A percentile compares a stretch with the other conserved stretches of the same genome.
Evolutionary conservation across 2,797 vertebrate genomes (phyloP).

Genomic region (Liparis tanakae): DNA sequence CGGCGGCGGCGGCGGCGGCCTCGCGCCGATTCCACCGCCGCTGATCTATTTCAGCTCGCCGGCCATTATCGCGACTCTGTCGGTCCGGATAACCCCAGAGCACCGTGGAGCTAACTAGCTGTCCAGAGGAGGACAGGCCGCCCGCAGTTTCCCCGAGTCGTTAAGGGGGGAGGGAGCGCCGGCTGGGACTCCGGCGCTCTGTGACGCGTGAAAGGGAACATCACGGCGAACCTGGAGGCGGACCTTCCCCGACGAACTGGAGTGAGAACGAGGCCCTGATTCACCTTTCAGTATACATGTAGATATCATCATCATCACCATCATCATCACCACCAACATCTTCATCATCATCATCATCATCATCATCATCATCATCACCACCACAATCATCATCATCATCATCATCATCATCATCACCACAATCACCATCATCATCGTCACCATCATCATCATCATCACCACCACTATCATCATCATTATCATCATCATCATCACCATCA

Average conservation of each 20-base stretch:
- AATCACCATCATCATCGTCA: no score
- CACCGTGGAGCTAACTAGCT: conserved; percentile 25
- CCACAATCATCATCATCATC: no score
- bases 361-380: no score
- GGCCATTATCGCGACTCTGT: conserved; percentile 51
- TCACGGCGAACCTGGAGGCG: background rate
- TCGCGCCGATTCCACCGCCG: conserved; percentile 46
- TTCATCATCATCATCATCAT: no score
- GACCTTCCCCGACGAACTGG: background rate
- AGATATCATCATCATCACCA: no score
- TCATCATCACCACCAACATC: no score
- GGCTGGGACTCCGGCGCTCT: conserved; percentile 17
- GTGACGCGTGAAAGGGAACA: background rate
- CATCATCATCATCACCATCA: no score
- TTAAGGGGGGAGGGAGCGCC: conserved; percentile 10
- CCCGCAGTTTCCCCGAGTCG: background rate
- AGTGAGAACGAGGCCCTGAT: no score
- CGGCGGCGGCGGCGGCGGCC: conserved; percentile 24
- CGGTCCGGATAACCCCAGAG: conserved; percentile 27
- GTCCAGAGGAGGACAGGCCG: background rate
- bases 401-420: no score
- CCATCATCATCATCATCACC: no score
- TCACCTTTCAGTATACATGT: no score
- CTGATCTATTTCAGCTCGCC: conserved; percentile 54
- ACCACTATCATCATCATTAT: no score